Evolutionary conservation across 2,113 vertebrate species (phyloP), one percentile per base, ranked within the genome.

Genomic region (Connochaetes taurinus): DNA sequence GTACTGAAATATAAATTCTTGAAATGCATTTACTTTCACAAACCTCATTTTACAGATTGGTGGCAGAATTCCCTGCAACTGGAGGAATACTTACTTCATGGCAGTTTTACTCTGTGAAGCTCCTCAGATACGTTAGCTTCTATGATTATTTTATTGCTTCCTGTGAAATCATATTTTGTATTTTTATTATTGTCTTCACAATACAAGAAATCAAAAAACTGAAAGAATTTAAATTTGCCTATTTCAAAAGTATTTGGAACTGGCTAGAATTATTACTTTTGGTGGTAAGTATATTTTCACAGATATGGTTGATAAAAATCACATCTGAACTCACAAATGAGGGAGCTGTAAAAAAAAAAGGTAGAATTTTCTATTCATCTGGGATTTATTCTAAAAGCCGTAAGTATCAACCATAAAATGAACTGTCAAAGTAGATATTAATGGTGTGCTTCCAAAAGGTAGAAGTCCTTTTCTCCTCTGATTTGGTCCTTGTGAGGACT

Each of bases 51-150:
- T 94, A 94, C 97, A 99, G 98, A 95, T 97, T 99, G 95, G 96
- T 99, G 57, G 98, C 98, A 31, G 99, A 99, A 98, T 99, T 98
- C 93, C 98, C 99, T 92, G 98, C 92, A 43, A 98, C 98, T 0
- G 94, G 98, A 74, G 98, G 98, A 87, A 98, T 98, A 88, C 78
- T 98, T 94, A 97, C 98, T 62, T 99, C 98, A 19, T 98, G 98
- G 86, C 97, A 98, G 12, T 95, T 98, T 96, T 98, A 98, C 67
- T 97, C 98, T 0, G 90, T 98, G 97, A 98, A 98, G 95, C 96
- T 99, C 96, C 97, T 98, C 94, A 97, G 97, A 98, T 98, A 98
- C 0, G 21, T 98, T 95, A 97, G 93, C 0, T 40, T 87, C 27
- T 90, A 60, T 1, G 98, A 98, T 97, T 98, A 98, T 96, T 98